Evolutionary conservation across 2,888 invertebrate species (phyloP).

Genomic region (Palloptera scutellata): DNA sequence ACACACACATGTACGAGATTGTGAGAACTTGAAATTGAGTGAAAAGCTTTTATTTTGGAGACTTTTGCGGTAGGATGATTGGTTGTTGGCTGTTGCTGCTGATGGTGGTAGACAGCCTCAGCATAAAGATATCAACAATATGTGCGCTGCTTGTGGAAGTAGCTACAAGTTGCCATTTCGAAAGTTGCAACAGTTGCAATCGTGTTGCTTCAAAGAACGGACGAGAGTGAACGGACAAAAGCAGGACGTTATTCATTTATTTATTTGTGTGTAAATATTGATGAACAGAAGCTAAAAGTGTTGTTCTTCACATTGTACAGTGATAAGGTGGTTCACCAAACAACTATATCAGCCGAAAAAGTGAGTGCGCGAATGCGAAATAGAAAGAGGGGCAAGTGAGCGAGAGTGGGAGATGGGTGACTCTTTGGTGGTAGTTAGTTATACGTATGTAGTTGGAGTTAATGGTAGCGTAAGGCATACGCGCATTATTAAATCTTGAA

Average conservation of each 20-base stretch:
- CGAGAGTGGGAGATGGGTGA: constrained; percentile 4
- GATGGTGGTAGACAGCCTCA: no score
- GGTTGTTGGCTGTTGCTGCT: neutral
- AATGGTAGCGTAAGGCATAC: neutral
- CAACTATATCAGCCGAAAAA: no score
- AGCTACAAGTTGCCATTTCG: constrained; percentile 54
- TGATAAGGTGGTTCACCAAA: no score
- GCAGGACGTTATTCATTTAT: neutral
- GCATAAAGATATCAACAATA: neutral
- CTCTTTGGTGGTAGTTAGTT: constrained; percentile 46
- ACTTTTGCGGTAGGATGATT: neutral
- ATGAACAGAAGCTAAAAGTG: neutral
- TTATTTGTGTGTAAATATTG: neutral
- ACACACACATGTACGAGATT: constrained; percentile 8
- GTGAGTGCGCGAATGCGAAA: no score
- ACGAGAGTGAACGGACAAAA: constrained; percentile 44
- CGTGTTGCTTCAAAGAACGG: constrained; percentile 53
- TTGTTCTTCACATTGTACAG: neutral
- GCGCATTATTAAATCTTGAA: no score
- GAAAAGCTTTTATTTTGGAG: neutral
- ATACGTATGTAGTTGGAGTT: constrained; percentile 32
- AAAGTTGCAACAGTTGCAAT: constrained; percentile 57
- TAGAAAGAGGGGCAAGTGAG: neutral
- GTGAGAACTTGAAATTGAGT: neutral
- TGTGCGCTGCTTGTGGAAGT: constrained; percentile 20